Percentiles rank a stretch among this genome's conserved stretches.
Conservation (phyloP, 2,797 vertebrate species). For the Lagocephalus sceleratus region DNA sequence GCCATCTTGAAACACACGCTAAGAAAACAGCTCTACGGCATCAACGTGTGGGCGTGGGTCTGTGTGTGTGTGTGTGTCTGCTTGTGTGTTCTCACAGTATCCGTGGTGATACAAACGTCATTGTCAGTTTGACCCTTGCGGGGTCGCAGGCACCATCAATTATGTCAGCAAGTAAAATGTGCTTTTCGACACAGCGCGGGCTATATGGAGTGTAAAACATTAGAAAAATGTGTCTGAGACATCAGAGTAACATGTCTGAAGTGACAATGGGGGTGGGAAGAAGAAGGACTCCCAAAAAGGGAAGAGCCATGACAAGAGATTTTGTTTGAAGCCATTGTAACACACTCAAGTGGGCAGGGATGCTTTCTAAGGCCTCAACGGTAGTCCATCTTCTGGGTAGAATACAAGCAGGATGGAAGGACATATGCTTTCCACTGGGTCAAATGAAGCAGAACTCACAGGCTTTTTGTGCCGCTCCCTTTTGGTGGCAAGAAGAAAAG, state of each 20-base stretch:
- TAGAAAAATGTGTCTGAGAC: constrained; percentile 86
- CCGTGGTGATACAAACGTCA: constrained; percentile 80
- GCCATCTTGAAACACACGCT: no score
- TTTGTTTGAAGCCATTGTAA: constrained; percentile 85
- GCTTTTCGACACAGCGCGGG: constrained; percentile 81
- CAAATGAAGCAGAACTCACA: constrained; percentile 87
- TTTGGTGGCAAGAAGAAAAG: constrained; percentile 71
- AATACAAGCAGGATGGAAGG: constrained; percentile 84
- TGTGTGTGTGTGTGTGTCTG: constrained; percentile 20
- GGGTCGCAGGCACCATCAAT: constrained; percentile 78
- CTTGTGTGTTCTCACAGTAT: constrained; percentile 49
- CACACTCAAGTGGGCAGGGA: constrained; percentile 69
- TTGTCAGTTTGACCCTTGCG: constrained; percentile 78
- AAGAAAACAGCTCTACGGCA: no score
- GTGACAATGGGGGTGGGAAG: constrained; percentile 73
- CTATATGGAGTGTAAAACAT: constrained; percentile 98
- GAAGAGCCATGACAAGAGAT: constrained; percentile 84
- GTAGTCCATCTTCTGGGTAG: constrained; percentile 83
- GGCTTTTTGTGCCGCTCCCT: constrained; percentile 82
- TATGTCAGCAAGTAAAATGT: constrained; percentile 81
- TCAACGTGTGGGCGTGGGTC: background rate
- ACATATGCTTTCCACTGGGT: constrained; percentile 91
- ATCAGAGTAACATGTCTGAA: constrained; percentile 84
- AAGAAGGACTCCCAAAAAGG: constrained; percentile 81
- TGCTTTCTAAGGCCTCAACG: constrained; percentile 79